Base-by-base conservation (phyloP, 2,888 invertebrate species). In the Drosophila sordidula region DNA sequence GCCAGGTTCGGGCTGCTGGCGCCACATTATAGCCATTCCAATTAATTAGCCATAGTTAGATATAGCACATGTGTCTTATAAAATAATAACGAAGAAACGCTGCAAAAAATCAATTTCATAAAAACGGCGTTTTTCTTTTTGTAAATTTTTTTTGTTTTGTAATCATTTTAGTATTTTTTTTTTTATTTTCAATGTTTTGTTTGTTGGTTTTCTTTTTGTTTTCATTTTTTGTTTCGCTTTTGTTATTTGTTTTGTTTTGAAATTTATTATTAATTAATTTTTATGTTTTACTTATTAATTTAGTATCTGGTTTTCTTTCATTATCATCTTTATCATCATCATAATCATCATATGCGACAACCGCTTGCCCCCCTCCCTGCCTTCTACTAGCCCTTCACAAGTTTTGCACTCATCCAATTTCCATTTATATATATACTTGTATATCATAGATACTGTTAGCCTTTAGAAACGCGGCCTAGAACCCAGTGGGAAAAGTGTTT, bases 81-180 rank as follows among this genome's bases (percentile, higher is more conserved):
- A 29, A 22, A 14, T 18, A 52, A 25, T 18, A 1, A 26, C 22
- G 2, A 18, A 25, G 12, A 26, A 29, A 14, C 34, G 34, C 34
- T 34, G 22, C 22, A 9, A 56, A 12, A 49, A 29, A 55, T 36
- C 14, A 3, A 62, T 55, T 41, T 18, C 4, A 59, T 29, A 29
- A 29, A 45, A 50, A 76, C 16, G 36, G 5, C 12, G 39, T 9
- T 25, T 45, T 54, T 54, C 55, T 62, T 73, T 64, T 78, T 77
- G 52, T 64, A 80, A 73, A 63, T 67, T 67, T 67, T 80, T 73
- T 79, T 76, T 80, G 55, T 74, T 80, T 74, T 80, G 64, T 75
- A 85, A 87, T 85, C 83, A 72, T 89, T 88, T 89, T 77, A 82
- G 88, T 85, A 71, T 87, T 59, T 59, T 89, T 59, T 89, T 78